These are phyloP conservation scores for Drosophila busckii DNA, from an alignment of 1,140 invertebrate species.

Conservation along the genomic window DNA sequence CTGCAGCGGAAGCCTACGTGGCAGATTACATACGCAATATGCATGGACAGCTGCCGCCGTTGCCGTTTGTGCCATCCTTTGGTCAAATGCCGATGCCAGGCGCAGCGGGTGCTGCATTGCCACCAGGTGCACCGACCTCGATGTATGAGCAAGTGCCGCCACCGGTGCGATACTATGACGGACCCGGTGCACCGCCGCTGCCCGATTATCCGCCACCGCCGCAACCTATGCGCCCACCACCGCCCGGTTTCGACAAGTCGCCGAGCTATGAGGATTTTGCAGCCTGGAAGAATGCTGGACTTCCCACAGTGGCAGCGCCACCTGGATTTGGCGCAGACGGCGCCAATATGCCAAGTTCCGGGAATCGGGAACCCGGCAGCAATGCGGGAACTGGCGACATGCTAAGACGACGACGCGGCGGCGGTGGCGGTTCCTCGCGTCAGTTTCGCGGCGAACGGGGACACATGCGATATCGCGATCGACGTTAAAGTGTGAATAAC, in stretches of 20 bases:
- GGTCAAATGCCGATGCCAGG: conserved; percentile 80
- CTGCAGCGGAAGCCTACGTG: conserved; percentile 87
- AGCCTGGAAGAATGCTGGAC: conserved; percentile 86
- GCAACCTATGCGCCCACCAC: conserved; percentile 78
- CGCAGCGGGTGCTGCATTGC: conserved; percentile 81
- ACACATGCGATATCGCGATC: too few relatives aligned
- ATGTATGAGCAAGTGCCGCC: conserved; percentile 80
- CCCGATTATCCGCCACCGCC: conserved; percentile 82
- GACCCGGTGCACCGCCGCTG: conserved; percentile 81
- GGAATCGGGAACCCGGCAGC: conserved; percentile 51
- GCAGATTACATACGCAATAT: conserved; percentile 90
- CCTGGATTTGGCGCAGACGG: conserved; percentile 61
- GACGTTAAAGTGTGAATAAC: too few relatives aligned
- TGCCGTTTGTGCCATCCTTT: conserved; percentile 85
- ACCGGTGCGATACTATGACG: conserved; percentile 88
- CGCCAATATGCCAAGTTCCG: too few relatives aligned
- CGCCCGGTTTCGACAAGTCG: conserved; percentile 83
- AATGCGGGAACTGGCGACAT: conserved; percentile 14
- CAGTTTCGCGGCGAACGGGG: too few relatives aligned
- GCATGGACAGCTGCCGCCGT: conserved; percentile 87
- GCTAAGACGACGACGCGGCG: conserved; percentile 12
- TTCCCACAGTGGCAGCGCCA: conserved; percentile 59
- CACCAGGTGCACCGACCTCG: conserved; percentile 82
- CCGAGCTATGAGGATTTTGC: conserved; percentile 91
- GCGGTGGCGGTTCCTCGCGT: conserved; percentile 23